Evolutionary conservation across 2,113 vertebrate genomes (phyloP).

Genomic region (Nothocercus julius): DNA sequence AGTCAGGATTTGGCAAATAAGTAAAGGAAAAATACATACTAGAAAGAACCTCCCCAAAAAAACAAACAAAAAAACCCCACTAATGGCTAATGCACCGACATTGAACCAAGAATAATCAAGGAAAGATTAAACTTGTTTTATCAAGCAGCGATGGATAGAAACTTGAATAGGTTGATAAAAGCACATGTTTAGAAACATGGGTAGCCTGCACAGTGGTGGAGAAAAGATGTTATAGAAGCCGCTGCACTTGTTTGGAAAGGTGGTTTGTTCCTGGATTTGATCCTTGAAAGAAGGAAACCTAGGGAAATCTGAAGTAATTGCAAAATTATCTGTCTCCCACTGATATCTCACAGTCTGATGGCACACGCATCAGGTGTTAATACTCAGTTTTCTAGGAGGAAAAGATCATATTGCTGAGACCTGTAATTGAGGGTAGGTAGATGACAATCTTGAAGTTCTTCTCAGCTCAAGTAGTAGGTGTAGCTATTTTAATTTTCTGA

Average conservation of each 20-base stretch:
- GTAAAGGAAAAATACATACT: not conserved
- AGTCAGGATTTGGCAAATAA: not conserved
- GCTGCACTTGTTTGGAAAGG: not conserved
- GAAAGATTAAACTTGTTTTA: not conserved
- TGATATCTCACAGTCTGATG: not conserved
- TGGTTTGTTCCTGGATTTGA: not conserved
- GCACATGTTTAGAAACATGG: not conserved
- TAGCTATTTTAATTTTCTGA: not conserved
- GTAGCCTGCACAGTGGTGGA: not conserved
- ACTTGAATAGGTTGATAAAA: not conserved
- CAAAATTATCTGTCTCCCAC: not conserved
- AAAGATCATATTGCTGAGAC: not conserved
- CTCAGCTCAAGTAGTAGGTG: fast-evolving
- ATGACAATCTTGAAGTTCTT: not conserved
- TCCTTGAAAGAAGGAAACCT: not conserved
- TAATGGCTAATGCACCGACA: not conserved
- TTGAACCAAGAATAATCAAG: not conserved
- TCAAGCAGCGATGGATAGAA: not conserved
- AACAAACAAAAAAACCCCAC: too few relatives aligned
- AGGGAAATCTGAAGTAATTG: not conserved
- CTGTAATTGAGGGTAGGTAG: not conserved
- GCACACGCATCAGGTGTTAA: not conserved
- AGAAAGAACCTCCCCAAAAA: too few relatives aligned
- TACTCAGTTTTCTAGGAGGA: not conserved
- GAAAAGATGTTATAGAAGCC: not conserved